phyloP scores from a whole-genome alignment of 2,113 vertebrate genomes.

The Lipophrys pholis region DNA sequence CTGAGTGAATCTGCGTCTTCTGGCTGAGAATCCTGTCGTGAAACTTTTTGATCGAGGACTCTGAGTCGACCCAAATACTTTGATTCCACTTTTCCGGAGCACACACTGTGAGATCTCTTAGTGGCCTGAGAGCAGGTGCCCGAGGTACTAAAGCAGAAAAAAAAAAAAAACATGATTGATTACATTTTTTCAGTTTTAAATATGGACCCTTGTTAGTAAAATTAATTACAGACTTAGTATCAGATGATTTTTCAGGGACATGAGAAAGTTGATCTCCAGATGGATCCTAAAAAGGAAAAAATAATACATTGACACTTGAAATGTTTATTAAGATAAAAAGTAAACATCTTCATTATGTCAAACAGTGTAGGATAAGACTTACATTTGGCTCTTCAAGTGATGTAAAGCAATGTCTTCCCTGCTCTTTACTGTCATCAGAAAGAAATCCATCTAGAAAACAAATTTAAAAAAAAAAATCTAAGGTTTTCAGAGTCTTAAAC shows the following conservation, averaged over 20 bases:
- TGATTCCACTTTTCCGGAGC: slow-evolving; percentile 77
- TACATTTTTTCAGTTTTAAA: background rate
- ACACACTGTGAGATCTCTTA: slow-evolving; percentile 53
- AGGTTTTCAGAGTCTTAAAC: background rate
- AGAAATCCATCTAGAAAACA: slow-evolving; percentile 53
- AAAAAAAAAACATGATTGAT: background rate
- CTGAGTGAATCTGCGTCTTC: slow-evolving; percentile 85
- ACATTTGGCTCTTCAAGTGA: slow-evolving; percentile 75
- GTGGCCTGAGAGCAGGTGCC: slow-evolving; percentile 52
- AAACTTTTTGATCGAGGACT: slow-evolving; percentile 84
- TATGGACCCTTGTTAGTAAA: background rate
- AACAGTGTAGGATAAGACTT: slow-evolving; percentile 26
- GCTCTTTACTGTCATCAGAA: slow-evolving; percentile 60
- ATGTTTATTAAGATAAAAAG: background rate
- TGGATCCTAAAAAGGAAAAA: slow-evolving; percentile 56
- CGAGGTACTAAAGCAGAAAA: slow-evolving; percentile 47
- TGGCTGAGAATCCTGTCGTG: slow-evolving; percentile 76
- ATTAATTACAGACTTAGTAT: slow-evolving; percentile 64
- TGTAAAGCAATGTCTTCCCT: slow-evolving; percentile 50
- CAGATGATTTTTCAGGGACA: slow-evolving; percentile 38
- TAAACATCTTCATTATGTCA: background rate
- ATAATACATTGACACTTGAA: background rate
- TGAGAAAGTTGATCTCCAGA: slow-evolving; percentile 35
- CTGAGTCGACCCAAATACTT: slow-evolving; percentile 89
- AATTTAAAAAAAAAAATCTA: slow-evolving; percentile 15